Base-by-base conservation (phyloP, 2,888 invertebrate genomes). In the Nasonia oneida region DNA sequence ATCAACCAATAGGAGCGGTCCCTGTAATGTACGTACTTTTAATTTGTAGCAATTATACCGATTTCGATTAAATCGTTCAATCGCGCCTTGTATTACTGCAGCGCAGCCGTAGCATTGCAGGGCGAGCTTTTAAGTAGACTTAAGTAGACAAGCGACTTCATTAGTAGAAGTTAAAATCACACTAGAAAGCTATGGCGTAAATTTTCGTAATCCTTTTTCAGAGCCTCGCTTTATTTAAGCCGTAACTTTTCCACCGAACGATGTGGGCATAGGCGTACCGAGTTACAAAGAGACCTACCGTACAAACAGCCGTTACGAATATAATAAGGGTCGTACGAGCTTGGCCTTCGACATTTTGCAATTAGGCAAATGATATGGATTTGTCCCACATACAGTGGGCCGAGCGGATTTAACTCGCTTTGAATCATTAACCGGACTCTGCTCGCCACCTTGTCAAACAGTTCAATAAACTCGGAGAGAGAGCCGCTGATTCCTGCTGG, bases 381-480 rank as follows among this genome's bases (percentile, higher is more conserved):
- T 82, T 78, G 74, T 85, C 79, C 18, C 74, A 74, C 53, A 67
- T 73, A 50, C 61, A 37, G n/a, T 3, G n/a, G 33, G 37, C 1
- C 14, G 1, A n/a, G 18, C 2, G 23, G 79, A 42, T 67, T 67
- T 50, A 82, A 79, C 67, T 78, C 29, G 73, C 83, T 83, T 86
- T 86, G 86, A 83, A 76, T 83, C 80, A 86, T 86, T 83, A 86
- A 83, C 42, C 47, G 75, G 42, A 79, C 81, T 78, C 15, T 15
- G 42, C n/a, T 23, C 8, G 57, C 29, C 29, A 64, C 74, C 57
- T 75, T 47, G 80, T 83, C 83, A 83, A 86, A 86, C 76, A 80
- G 83, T 83, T 83, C 82, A 47, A 86, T 86, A 79, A 86, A 71
- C 39, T 64, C 64, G 0, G n/a, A 14, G 67, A 29, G 14, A 67